Percentiles rank a stretch among this genome's conserved stretches.
Conservation (phyloP, 2,797 vertebrate species). For the Pampus argenteus region DNA sequence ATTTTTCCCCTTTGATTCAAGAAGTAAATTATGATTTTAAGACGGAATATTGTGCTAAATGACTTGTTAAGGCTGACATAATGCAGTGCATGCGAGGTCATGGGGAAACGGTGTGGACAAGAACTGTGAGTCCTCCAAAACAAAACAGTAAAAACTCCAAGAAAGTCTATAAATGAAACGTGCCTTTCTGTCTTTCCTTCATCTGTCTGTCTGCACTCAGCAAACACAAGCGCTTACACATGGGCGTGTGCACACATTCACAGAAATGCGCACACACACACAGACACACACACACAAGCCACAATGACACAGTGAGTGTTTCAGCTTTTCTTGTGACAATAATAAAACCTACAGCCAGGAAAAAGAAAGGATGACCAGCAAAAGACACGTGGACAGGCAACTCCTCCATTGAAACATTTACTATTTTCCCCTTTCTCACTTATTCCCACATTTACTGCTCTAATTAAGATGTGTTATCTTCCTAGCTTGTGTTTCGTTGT, state of each 20-base stretch:
- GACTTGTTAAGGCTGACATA: slow-evolving; percentile 33
- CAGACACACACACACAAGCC: slow-evolving; percentile 40
- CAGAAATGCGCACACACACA: slow-evolving; percentile 2
- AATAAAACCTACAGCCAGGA: slow-evolving; percentile 70
- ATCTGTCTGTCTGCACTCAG: slow-evolving; percentile 54
- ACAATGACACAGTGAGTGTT: slow-evolving; percentile 63
- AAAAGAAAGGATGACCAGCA: slow-evolving; percentile 58
- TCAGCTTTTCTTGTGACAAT: slow-evolving; percentile 72
- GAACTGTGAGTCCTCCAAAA: slow-evolving; percentile 67
- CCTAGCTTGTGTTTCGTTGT: slow-evolving; percentile 18
- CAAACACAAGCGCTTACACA: slow-evolving; percentile 41
- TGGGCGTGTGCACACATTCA: slow-evolving; percentile 5
- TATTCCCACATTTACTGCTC: neutral
- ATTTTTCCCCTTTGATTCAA: neutral
- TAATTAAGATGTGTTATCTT: slow-evolving; percentile 11
- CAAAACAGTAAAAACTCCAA: slow-evolving; percentile 75
- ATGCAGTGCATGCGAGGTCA: slow-evolving; percentile 65
- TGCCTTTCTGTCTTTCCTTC: slow-evolving; percentile 59
- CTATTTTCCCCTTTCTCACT: neutral
- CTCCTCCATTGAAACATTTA: slow-evolving; percentile 12
- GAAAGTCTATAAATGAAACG: slow-evolving; percentile 67
- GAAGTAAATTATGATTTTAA: slow-evolving; percentile 33
- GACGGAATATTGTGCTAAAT: slow-evolving; percentile 17
- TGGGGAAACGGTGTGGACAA: slow-evolving; percentile 47
- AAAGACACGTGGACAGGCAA: slow-evolving; percentile 58